A percentile compares a stretch with the other conserved stretches of the same genome.
Evolutionary conservation across 2,113 vertebrate species (phyloP).

Genomic region (Chauna torquata): DNA sequence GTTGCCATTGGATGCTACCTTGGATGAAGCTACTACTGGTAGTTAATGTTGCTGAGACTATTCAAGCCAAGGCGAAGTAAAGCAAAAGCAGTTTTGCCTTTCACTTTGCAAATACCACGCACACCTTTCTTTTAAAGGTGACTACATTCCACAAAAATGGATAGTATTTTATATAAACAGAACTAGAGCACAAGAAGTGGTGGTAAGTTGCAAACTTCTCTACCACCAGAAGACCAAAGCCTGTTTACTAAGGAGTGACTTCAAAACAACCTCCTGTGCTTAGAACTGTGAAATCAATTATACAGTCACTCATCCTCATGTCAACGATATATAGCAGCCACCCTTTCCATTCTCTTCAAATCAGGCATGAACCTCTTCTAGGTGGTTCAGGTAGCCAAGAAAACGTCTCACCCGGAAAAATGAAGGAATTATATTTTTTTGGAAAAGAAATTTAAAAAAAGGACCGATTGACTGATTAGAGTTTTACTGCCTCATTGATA

Average conservation of each 20-base stretch:
- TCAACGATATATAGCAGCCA: not conserved
- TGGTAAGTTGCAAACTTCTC: not conserved
- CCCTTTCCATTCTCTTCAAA: not conserved
- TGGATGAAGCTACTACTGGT: not conserved
- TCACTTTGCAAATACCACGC: not conserved
- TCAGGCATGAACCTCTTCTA: not conserved
- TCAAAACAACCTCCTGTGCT: not conserved
- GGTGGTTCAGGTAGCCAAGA: not conserved
- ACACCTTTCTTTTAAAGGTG: not conserved
- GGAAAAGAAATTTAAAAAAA: not conserved
- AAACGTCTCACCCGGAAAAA: not conserved
- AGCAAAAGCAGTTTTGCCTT: not conserved
- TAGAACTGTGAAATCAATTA: not conserved
- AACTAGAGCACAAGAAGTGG: not conserved
- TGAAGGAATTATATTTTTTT: not conserved
- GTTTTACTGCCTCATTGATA: not conserved
- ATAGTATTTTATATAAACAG: not conserved
- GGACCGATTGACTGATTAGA: not conserved
- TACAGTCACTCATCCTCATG: not conserved
- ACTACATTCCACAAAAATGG: not conserved
- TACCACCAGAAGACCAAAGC: not conserved
- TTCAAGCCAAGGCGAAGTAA: not conserved
- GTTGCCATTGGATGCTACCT: not conserved
- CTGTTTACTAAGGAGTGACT: not conserved
- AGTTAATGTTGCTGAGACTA: not conserved